Evolutionary conservation across 2,113 vertebrate genomes (phyloP).

Genomic region (Elachura formosa): DNA sequence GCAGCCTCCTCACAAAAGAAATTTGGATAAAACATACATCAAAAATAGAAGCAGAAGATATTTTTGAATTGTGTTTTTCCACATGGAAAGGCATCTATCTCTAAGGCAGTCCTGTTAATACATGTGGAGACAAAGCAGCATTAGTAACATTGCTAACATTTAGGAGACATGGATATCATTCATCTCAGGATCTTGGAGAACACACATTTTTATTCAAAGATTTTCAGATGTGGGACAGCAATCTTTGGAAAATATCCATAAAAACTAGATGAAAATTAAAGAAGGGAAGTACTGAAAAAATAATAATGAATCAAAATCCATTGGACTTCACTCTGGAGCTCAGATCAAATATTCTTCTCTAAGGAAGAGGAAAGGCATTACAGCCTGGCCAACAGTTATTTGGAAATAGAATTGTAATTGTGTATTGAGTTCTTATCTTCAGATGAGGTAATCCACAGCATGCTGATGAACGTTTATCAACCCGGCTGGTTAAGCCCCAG

Average conservation of each 20-base stretch:
- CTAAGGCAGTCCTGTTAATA: background rate
- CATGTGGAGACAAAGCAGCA: background rate
- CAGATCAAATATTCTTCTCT: background rate
- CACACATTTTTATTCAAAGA: background rate
- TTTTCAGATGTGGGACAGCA: background rate
- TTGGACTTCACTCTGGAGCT: background rate
- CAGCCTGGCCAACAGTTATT: constrained; percentile 24
- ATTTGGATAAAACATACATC: background rate
- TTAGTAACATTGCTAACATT: background rate
- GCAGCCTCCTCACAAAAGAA: background rate
- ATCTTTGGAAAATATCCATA: background rate
- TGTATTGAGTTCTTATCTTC: constrained; percentile 62
- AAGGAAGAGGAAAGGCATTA: background rate
- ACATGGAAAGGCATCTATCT: background rate
- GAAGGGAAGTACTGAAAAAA: background rate
- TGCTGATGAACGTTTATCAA: constrained; percentile 55
- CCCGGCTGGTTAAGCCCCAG: constrained; percentile 34
- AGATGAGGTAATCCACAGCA: constrained; percentile 48
- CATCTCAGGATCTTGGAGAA: background rate
- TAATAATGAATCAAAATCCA: background rate
- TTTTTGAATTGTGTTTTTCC: background rate
- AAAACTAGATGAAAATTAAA: background rate
- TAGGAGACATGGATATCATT: background rate
- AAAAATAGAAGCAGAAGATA: background rate
- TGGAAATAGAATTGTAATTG: constrained; percentile 56